Conservation (phyloP, 2,113 vertebrate genomes). For the Elephas maximus region DNA sequence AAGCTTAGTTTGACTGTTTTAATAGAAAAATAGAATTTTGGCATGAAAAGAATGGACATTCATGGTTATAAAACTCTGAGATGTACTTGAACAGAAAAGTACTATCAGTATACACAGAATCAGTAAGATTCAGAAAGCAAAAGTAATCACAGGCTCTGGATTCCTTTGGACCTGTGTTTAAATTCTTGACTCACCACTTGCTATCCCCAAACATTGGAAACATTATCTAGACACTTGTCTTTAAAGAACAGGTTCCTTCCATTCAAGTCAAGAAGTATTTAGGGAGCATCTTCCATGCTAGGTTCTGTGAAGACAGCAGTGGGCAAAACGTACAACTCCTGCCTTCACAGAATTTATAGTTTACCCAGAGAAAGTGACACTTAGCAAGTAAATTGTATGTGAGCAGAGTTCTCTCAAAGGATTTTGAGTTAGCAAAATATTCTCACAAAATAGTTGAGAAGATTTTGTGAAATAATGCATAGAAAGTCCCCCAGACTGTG, state of each 20-base stretch:
- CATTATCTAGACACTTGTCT: not conserved
- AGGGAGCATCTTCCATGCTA: not conserved
- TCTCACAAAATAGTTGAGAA: not conserved
- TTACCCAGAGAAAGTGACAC: not conserved
- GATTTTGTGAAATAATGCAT: not conserved
- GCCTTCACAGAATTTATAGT: not conserved
- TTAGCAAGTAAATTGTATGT: not conserved
- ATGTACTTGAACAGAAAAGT: not conserved
- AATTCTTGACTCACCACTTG: not conserved
- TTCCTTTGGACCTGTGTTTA: not conserved
- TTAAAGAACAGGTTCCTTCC: not conserved
- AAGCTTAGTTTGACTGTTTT: conserved; percentile 36
- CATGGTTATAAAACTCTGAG: not conserved
- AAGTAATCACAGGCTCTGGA: not conserved
- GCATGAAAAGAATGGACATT: not conserved
- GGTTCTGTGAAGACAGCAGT: not conserved
- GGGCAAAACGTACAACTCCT: not conserved
- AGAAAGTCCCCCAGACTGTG: not conserved
- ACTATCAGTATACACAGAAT: not conserved
- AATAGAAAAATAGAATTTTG: not conserved
- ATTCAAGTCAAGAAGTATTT: not conserved
- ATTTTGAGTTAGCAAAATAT: not conserved
- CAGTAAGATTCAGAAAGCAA: not conserved
- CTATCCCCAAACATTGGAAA: not conserved
- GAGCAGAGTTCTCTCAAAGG: not conserved